Percentiles rank a stretch among this genome's conserved stretches.
Conservation (phyloP, 2,888 invertebrate genomes). For the Dolichomitus sp. region DNA sequence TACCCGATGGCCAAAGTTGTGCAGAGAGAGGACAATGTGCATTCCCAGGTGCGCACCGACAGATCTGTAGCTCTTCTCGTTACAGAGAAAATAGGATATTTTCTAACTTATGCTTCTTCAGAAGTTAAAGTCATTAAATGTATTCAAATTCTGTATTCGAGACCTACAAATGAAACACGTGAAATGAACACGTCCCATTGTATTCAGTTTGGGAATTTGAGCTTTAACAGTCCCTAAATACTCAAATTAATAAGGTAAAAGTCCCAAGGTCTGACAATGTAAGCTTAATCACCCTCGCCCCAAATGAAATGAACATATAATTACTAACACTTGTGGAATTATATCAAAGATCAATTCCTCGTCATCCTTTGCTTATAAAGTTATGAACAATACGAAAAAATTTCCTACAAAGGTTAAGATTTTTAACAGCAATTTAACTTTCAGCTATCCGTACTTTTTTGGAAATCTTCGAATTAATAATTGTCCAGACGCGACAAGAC, state of each 20-base stretch:
- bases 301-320: neutral
- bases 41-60: constrained; percentile 5
- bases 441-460: neutral
- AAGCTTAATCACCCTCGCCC: too few relatives aligned
- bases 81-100: neutral
- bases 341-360: neutral
- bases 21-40: neutral
- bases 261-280: too few relatives aligned
- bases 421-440: neutral
- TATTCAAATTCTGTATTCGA: neutral
- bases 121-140: constrained; percentile 1
- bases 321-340: neutral
- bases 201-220: neutral
- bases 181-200: neutral
- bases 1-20: constrained; percentile 17
- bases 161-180: neutral
- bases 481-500: neutral
- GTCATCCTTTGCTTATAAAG: neutral
- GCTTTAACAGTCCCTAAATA: neutral
- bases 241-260: too few relatives aligned
- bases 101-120: neutral
- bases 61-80: neutral
- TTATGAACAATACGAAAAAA: neutral
- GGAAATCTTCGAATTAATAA: neutral
- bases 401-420: neutral